Percentiles rank a stretch among this genome's conserved stretches.
Conservation (phyloP, 2,113 vertebrate species). For the Amphiprion percula region DNA sequence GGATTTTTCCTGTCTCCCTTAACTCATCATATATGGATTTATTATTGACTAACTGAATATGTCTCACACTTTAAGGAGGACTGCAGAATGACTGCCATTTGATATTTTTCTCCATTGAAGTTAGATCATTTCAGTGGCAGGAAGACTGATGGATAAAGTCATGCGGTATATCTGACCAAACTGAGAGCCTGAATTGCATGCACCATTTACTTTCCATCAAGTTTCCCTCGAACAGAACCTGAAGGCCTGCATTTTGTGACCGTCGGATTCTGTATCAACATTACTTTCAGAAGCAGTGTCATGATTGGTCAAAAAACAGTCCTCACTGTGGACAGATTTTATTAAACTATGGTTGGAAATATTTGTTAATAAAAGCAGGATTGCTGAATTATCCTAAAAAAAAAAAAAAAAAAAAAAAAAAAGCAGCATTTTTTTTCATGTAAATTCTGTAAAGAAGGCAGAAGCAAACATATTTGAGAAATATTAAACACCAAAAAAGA, state of each 20-base stretch:
- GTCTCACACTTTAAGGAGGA: not conserved
- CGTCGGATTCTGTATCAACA: not conserved
- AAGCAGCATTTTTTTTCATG: not conserved
- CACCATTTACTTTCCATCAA: slow-evolving; percentile 19
- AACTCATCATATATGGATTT: slow-evolving; percentile 45
- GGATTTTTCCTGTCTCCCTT: slow-evolving; percentile 43
- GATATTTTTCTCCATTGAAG: not conserved
- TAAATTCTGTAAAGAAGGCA: not conserved
- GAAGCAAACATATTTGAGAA: not conserved
- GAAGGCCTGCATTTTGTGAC: not conserved
- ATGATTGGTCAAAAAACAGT: not conserved
- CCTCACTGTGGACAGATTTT: not conserved
- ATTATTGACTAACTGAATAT: slow-evolving; percentile 34
- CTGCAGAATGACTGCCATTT: not conserved
- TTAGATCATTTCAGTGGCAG: not conserved
- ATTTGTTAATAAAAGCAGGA: not conserved
- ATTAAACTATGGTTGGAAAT: not conserved
- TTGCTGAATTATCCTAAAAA: slow-evolving; percentile 11
- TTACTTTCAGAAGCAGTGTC: not conserved
- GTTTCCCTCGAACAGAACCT: not conserved
- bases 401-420: not conserved
- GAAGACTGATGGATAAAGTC: slow-evolving; percentile 5
- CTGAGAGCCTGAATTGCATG: not conserved
- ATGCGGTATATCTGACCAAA: slow-evolving; percentile 1
- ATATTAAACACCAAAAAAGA: not conserved